A percentile compares a stretch with the other conserved stretches of the same genome.
Conservation (phyloP, 2,888 invertebrate genomes). For the Uropetala carovei region DNA sequence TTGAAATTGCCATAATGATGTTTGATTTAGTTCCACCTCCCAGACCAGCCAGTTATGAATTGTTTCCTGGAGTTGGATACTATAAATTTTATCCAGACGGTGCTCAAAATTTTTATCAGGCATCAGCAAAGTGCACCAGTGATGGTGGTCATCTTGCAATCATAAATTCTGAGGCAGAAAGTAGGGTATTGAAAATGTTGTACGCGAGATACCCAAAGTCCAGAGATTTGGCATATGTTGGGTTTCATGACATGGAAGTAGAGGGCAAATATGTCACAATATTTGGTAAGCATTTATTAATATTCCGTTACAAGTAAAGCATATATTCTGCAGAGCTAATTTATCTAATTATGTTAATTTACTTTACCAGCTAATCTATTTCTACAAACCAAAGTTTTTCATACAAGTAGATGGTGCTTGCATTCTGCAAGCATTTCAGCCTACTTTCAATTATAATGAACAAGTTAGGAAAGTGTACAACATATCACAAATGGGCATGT, state of each 20-base stretch:
- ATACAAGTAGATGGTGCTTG: no score
- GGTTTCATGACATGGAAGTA: background rate
- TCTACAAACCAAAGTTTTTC: no score
- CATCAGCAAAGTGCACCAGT: background rate
- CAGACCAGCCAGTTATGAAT: background rate
- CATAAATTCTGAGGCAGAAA: slow-evolving; percentile 1
- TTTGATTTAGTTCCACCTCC: background rate
- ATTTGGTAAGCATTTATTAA: background rate
- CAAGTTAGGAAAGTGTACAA: no score
- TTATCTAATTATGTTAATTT: no score
- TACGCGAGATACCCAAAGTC: background rate
- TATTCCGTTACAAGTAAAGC: no score
- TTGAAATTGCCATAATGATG: background rate
- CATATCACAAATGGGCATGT: no score
- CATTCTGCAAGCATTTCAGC: no score
- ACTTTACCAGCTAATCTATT: no score
- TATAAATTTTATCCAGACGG: slow-evolving; percentile 29
- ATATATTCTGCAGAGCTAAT: no score
- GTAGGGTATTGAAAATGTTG: background rate
- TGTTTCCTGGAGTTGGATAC: slow-evolving; percentile 21
- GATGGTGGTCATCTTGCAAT: slow-evolving; percentile 39
- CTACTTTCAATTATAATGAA: no score
- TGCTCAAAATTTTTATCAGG: background rate
- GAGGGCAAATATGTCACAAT: slow-evolving; percentile 42
- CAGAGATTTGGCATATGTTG: background rate